phyloP scores from a whole-genome alignment of 2,797 vertebrate genomes.

The Helicolenus hilgendorfi region DNA sequence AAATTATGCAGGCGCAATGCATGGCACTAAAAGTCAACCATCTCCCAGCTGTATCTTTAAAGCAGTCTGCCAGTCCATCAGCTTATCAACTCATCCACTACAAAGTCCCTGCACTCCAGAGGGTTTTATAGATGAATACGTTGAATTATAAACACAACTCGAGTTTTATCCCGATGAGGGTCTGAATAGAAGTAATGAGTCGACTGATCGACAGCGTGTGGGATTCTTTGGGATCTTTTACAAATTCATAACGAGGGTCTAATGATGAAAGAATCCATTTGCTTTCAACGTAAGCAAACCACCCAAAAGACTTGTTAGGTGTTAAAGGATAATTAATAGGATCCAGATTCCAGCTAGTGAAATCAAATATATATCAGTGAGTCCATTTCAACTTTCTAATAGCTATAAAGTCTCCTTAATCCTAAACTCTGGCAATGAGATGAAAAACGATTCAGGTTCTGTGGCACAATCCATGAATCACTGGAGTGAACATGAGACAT shows the following conservation, averaged over 20 bases:
- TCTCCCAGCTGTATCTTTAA: neutral
- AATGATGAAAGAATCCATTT: neutral
- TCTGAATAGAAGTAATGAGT: neutral
- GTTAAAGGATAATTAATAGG: neutral
- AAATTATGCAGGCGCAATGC: neutral
- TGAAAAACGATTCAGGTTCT: neutral
- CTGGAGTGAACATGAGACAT: neutral
- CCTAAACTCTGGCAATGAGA: neutral
- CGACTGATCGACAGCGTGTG: neutral
- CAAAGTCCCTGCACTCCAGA: no score
- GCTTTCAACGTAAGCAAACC: neutral
- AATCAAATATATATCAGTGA: neutral
- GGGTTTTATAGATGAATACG: neutral
- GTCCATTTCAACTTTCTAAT: neutral
- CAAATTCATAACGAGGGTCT: neutral
- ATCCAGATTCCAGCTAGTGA: neutral
- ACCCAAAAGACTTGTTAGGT: neutral
- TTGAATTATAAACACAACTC: neutral
- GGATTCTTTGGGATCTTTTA: neutral
- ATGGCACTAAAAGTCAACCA: neutral
- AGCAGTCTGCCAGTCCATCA: neutral
- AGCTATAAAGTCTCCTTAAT: neutral
- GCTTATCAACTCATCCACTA: neutral
- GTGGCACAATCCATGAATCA: neutral
- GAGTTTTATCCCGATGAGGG: neutral